These are phyloP conservation scores for Hyppa rectilinea DNA, from an alignment of 2,888 invertebrate genomes.

Conservation along the genomic window DNA sequence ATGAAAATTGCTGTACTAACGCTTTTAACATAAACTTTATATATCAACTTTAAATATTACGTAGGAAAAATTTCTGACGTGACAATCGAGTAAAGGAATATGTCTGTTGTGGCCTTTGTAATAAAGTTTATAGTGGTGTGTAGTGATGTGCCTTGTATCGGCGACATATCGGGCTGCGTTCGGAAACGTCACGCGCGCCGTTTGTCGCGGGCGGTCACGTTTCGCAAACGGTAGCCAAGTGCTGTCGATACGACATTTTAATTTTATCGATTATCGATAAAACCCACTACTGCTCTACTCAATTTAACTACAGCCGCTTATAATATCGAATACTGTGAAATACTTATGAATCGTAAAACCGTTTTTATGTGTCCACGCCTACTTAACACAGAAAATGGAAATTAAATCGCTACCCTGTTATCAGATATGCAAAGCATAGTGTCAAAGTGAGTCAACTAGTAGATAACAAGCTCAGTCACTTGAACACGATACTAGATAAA, in stretches of 20 bases:
- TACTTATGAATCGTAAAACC: constrained; percentile 39
- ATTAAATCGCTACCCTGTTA: constrained; percentile 42
- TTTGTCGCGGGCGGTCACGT: constrained; percentile 88
- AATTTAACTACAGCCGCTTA: constrained; percentile 33
- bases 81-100: constrained; percentile 36
- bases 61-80: constrained; percentile 60
- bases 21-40: constrained; percentile 63
- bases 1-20: constrained; percentile 61
- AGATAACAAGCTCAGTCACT: constrained; percentile 54
- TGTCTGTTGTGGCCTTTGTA: constrained; percentile 36
- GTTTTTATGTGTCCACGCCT: constrained; percentile 40
- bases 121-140: constrained; percentile 68
- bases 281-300: constrained; percentile 44
- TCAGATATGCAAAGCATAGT: constrained; percentile 59
- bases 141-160: constrained; percentile 74
- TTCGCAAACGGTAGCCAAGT: constrained; percentile 84
- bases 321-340: constrained; percentile 27
- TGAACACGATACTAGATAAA: constrained; percentile 48
- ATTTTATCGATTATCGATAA: constrained; percentile 72
- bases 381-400: constrained; percentile 52
- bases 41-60: constrained; percentile 63
- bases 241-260: constrained; percentile 71
- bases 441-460: constrained; percentile 51
- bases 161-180: constrained; percentile 83
- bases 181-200: constrained; percentile 86